Conservation (phyloP, 2,888 invertebrate genomes). For the Hoplodrina blanda region DNA sequence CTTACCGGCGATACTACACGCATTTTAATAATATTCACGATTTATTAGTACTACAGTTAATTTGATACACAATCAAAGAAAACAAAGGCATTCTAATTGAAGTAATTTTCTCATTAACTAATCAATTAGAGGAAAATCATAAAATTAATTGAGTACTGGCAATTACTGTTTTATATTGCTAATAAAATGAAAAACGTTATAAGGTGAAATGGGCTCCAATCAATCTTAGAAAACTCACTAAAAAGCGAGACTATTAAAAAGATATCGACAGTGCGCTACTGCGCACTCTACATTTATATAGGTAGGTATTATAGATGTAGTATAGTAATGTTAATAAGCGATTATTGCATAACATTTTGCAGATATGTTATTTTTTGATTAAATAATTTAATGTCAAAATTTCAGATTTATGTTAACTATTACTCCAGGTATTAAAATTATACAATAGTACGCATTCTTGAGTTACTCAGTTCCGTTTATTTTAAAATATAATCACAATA, state of each 20-base stretch:
- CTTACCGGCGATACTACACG: not conserved
- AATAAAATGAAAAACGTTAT: not conserved
- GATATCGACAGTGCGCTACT: too few relatives aligned
- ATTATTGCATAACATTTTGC: too few relatives aligned
- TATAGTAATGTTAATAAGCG: too few relatives aligned
- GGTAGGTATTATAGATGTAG: too few relatives aligned
- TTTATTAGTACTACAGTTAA: not conserved
- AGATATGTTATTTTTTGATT: too few relatives aligned
- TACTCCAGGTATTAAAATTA: too few relatives aligned
- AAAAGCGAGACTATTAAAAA: not conserved
- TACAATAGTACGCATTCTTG: too few relatives aligned
- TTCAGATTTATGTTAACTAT: too few relatives aligned
- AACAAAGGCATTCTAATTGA: not conserved
- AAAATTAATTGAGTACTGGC: not conserved
- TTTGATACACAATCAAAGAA: conserved; percentile 1
- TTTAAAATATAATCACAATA: too few relatives aligned
- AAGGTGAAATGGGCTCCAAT: not conserved
- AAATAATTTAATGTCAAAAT: too few relatives aligned
- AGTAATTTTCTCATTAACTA: conserved; percentile 6
- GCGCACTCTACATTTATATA: too few relatives aligned
- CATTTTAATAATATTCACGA: conserved; percentile 6
- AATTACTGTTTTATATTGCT: conserved; percentile 5
- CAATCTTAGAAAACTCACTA: not conserved
- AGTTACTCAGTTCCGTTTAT: too few relatives aligned
- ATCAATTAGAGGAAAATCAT: conserved; percentile 3